A percentile compares a stretch with the other conserved stretches of the same genome.
Evolutionary conservation across 2,113 vertebrate species (phyloP).

Genomic region (Corvus cornix): DNA sequence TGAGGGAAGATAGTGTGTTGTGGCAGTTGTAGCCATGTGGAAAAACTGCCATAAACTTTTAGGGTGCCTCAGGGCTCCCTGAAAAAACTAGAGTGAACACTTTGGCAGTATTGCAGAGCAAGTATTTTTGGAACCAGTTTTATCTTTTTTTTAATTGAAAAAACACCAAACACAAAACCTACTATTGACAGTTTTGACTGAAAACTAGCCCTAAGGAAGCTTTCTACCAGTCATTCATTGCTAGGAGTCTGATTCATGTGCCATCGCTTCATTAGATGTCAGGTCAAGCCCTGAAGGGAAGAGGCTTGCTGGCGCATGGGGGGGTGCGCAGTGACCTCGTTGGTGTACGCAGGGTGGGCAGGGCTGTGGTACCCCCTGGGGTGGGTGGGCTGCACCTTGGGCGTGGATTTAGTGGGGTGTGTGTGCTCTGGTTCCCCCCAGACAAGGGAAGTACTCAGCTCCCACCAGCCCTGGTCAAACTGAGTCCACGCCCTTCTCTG

Average conservation of each 20-base stretch:
- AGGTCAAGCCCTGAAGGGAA: background rate
- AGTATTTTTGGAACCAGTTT: background rate
- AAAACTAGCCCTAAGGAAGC: background rate
- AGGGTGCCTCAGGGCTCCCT: background rate
- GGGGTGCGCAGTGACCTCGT: fast-evolving
- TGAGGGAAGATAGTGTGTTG: background rate
- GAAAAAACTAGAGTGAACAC: background rate
- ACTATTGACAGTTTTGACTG: background rate
- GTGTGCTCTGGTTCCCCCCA: background rate
- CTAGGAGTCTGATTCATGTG: background rate
- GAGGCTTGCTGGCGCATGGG: background rate
- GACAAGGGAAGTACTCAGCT: background rate
- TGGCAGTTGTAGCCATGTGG: background rate
- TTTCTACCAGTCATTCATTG: slow-evolving; percentile 57
- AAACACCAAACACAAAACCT: background rate
- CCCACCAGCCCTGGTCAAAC: background rate
- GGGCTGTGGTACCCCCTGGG: background rate
- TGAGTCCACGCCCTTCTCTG: background rate
- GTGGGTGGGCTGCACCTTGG: background rate
- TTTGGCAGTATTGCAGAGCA: background rate
- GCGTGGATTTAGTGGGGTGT: fast-evolving
- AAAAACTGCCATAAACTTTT: background rate
- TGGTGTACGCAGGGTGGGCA: background rate
- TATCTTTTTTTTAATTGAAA: background rate
- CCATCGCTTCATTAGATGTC: slow-evolving; percentile 34